Evolutionary conservation across 2,888 invertebrate genomes (phyloP).

Genomic region (Polymixis lichenea): DNA sequence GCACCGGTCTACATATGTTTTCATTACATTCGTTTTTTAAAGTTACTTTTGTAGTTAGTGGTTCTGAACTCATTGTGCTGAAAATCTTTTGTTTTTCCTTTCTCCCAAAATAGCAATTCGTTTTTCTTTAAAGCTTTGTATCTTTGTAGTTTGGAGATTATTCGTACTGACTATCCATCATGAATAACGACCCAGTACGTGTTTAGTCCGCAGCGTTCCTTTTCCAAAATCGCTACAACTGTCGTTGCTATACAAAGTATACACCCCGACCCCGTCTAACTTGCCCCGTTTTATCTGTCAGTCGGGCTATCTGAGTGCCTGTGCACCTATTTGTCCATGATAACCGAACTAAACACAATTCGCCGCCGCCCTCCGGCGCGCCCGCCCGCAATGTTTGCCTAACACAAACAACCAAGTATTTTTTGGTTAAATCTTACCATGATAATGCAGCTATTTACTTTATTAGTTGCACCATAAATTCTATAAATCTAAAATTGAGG

Average conservation of each 20-base stretch:
- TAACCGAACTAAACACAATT: conserved; percentile 81
- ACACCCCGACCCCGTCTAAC: conserved; percentile 39
- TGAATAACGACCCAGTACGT: neutral
- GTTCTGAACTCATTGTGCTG: neutral
- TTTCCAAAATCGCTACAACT: conserved; percentile 9
- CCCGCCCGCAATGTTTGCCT: conserved; percentile 85
- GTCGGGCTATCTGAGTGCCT: conserved; percentile 68
- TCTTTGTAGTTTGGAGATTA: neutral
- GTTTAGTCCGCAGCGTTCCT: neutral
- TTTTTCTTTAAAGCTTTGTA: neutral
- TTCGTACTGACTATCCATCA: neutral
- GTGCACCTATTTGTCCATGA: conserved; percentile 83
- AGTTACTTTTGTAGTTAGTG: neutral
- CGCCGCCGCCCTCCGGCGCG: conserved; percentile 80
- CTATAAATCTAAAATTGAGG: conserved; percentile 52
- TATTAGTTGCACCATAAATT: conserved; percentile 66
- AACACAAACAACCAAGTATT: conserved; percentile 79
- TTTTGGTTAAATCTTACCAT: conserved; percentile 70
- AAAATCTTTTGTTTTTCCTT: neutral
- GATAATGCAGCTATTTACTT: conserved; percentile 67
- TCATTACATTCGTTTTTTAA: neutral
- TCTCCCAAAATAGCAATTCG: neutral
- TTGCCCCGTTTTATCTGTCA: conserved; percentile 66
- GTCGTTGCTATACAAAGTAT: conserved; percentile 4
- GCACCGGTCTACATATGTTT: neutral